Evolutionary conservation across 1,140 invertebrate species (phyloP).

Genomic region (Drosophila pectinifera): DNA sequence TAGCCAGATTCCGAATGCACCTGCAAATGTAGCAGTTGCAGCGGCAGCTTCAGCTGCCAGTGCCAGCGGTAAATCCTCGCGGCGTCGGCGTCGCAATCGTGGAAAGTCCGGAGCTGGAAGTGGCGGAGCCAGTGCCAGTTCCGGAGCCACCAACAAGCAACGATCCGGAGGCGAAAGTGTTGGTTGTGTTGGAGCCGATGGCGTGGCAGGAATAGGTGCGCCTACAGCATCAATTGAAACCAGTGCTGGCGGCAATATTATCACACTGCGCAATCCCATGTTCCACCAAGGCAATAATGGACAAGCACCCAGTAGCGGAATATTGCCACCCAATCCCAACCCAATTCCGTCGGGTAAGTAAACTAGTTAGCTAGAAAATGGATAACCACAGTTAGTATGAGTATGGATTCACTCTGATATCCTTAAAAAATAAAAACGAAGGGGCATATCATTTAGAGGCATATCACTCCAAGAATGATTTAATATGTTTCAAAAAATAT

Average conservation of each 20-base stretch:
- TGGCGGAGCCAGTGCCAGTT: slow-evolving; percentile 9
- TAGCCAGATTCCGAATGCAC: slow-evolving; percentile 21
- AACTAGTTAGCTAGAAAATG: too few relatives aligned
- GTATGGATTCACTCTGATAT: too few relatives aligned
- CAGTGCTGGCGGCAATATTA: slow-evolving; percentile 87
- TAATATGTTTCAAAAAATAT: neutral
- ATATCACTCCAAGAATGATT: neutral
- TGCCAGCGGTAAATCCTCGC: slow-evolving; percentile 78
- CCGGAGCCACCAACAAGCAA: slow-evolving; percentile 36
- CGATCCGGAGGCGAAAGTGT: slow-evolving; percentile 14
- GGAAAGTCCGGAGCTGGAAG: slow-evolving; percentile 82
- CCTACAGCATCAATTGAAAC: slow-evolving; percentile 54
- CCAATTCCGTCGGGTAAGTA: slow-evolving; percentile 64
- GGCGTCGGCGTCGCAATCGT: slow-evolving; percentile 88
- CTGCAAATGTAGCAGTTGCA: slow-evolving; percentile 37
- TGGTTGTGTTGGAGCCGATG: slow-evolving; percentile 6
- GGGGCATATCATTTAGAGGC: too few relatives aligned
- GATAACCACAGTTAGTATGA: too few relatives aligned
- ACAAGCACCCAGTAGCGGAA: slow-evolving; percentile 28
- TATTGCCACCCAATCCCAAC: slow-evolving; percentile 61
- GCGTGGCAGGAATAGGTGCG: slow-evolving; percentile 1
- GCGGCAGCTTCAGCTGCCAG: slow-evolving; percentile 40
- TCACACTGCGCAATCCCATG: slow-evolving; percentile 91
- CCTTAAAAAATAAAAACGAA: too few relatives aligned
- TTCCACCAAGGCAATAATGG: slow-evolving; percentile 86